Conservation (phyloP, 2,113 vertebrate genomes). For the Pterocles orientalis region DNA sequence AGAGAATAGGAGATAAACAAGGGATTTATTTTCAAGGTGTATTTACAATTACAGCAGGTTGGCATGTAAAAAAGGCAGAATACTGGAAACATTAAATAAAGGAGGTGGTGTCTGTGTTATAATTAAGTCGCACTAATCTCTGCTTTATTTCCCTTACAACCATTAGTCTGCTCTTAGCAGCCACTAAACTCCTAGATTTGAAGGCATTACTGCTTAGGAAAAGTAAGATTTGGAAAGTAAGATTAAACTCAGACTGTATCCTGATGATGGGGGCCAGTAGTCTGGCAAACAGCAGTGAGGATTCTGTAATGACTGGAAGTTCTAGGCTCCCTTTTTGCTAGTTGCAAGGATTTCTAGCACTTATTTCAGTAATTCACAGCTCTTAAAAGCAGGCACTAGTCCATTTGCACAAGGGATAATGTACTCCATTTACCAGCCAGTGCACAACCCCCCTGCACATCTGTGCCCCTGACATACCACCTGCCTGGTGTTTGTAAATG, state of each 20-base stretch:
- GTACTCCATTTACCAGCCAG: neutral
- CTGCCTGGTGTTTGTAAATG: neutral
- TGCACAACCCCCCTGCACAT: neutral
- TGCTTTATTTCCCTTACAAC: neutral
- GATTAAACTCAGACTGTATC: neutral
- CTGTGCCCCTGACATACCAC: too few relatives aligned
- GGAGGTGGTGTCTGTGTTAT: neutral
- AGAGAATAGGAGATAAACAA: neutral
- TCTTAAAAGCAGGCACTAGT: neutral
- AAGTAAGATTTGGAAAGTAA: neutral
- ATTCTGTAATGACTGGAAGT: neutral
- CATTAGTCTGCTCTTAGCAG: neutral
- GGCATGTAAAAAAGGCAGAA: neutral
- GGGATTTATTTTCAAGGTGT: neutral
- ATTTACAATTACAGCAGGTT: neutral
- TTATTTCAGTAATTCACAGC: neutral
- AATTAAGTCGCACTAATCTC: neutral
- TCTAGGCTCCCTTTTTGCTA: neutral
- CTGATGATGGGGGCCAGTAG: neutral
- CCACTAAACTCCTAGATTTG: neutral
- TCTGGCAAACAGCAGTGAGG: neutral
- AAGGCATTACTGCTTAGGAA: neutral
- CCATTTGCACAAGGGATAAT: neutral
- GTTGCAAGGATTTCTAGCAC: neutral
- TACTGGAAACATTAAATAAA: neutral